Evolutionary conservation across 1,140 invertebrate genomes (phyloP).

Genomic region (Drosophila hydei): DNA sequence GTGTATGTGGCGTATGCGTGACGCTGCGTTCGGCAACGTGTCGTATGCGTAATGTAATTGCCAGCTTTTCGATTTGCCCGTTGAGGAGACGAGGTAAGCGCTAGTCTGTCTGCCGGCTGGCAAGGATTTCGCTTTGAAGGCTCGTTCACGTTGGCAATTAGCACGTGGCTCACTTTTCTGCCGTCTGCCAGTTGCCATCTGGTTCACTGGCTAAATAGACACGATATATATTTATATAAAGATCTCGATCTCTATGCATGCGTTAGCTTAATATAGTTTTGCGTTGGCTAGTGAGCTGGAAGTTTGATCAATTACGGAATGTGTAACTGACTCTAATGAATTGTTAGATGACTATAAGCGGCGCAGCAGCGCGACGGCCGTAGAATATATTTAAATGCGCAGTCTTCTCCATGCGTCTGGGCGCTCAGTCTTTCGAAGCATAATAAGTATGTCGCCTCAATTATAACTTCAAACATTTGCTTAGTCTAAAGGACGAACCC

Average conservation of each 20-base stretch:
- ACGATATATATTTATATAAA: not conserved
- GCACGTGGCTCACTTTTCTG: slow-evolving; percentile 53
- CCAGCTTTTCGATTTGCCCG: slow-evolving; percentile 49
- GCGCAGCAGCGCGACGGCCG: too few species aligned
- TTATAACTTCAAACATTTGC: slow-evolving; percentile 64
- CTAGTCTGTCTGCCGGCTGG: not conserved
- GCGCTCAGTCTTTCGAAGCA: slow-evolving; percentile 13
- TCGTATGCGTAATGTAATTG: slow-evolving; percentile 71
- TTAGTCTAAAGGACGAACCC: slow-evolving; percentile 46
- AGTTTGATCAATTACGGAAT: slow-evolving; percentile 14
- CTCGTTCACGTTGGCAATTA: slow-evolving; percentile 55
- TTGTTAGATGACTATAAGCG: slow-evolving; percentile 1
- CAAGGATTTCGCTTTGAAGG: slow-evolving; percentile 30
- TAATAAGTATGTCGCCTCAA: slow-evolving; percentile 40
- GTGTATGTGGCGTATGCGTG: slow-evolving; percentile 21
- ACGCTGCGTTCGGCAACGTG: slow-evolving; percentile 38
- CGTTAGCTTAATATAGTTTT: not conserved
- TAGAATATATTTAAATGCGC: not conserved
- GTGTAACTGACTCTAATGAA: slow-evolving; percentile 1
- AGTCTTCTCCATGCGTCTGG: not conserved
- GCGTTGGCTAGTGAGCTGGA: not conserved
- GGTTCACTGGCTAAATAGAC: not conserved
- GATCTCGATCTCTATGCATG: not conserved
- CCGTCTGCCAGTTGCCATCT: slow-evolving; percentile 3
- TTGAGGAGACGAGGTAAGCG: not conserved